Conservation (phyloP, 2,797 vertebrate species). For the Gymnocypris eckloni region DNA sequence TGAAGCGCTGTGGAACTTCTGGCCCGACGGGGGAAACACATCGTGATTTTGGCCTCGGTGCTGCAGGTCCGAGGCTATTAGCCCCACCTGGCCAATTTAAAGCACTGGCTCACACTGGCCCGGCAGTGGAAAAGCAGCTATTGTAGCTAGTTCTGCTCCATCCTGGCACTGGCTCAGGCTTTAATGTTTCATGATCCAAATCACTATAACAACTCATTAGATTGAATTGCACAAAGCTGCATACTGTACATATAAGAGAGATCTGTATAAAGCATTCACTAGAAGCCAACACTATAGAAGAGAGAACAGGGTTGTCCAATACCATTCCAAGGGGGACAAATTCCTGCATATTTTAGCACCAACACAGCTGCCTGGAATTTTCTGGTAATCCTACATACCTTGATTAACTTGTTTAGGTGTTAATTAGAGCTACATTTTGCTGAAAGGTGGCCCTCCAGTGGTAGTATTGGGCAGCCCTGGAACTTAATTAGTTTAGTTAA, state of each 20-base stretch:
- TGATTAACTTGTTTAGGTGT: not conserved
- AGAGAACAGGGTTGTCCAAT: too few relatives aligned
- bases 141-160: too few relatives aligned
- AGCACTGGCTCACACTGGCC: too few relatives aligned
- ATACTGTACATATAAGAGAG: not conserved
- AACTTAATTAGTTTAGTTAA: not conserved
- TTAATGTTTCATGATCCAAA: not conserved
- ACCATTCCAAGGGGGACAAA: too few relatives aligned
- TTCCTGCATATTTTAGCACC: too few relatives aligned
- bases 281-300: not conserved
- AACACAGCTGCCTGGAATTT: not conserved
- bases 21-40: too few relatives aligned
- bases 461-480: not conserved
- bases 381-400: not conserved
- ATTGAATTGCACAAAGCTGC: not conserved
- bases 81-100: too few relatives aligned
- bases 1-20: too few relatives aligned
- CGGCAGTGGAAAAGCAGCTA: too few relatives aligned
- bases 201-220: not conserved
- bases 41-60: too few relatives aligned
- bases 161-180: not conserved
- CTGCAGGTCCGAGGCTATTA: too few relatives aligned
- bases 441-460: not conserved
- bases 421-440: not conserved
- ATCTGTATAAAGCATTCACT: not conserved